These are phyloP conservation scores for Alentia gelatinosa DNA, from an alignment of 2,888 invertebrate genomes.

Conservation along the genomic window DNA sequence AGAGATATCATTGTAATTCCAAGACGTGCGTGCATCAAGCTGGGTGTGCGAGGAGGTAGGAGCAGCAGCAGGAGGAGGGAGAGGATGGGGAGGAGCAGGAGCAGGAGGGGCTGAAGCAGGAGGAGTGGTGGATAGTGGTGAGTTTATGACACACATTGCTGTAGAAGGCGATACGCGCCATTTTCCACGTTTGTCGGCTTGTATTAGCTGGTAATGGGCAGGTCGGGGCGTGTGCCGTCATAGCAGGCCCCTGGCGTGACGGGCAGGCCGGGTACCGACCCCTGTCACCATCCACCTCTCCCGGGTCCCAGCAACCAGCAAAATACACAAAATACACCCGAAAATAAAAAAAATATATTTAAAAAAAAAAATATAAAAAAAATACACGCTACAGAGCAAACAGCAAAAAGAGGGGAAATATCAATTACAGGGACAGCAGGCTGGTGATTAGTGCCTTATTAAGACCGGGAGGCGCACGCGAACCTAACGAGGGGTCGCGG, in stretches of 20 bases:
- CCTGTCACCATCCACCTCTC: background rate
- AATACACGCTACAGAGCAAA: background rate
- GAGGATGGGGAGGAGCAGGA: too few species aligned
- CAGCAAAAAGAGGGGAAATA: slow-evolving; percentile 2
- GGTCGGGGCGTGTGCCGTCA: background rate
- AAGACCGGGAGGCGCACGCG: slow-evolving; percentile 26
- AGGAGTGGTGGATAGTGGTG: background rate
- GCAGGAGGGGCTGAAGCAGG: background rate
- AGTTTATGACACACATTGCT: slow-evolving; percentile 6
- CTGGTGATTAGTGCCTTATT: slow-evolving; percentile 41
- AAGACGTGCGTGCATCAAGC: too few species aligned
- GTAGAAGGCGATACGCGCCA: slow-evolving; percentile 13
- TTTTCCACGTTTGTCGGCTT: slow-evolving; percentile 20
- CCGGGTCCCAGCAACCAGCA: background rate
- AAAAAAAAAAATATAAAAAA: background rate
- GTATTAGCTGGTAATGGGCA: slow-evolving; percentile 15
- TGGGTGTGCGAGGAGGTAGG: too few species aligned
- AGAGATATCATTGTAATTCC: too few species aligned
- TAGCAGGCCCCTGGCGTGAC: background rate
- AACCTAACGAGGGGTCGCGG: background rate
- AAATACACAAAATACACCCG: background rate
- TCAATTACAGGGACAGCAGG: slow-evolving; percentile 43
- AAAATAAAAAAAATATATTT: background rate
- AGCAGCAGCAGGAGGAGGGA: too few species aligned
- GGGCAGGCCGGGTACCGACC: background rate